Evolutionary conservation across 2,888 invertebrate genomes (phyloP), one percentile per base, ranked within the genome.

Genomic region (Serrognathus titanus): DNA sequence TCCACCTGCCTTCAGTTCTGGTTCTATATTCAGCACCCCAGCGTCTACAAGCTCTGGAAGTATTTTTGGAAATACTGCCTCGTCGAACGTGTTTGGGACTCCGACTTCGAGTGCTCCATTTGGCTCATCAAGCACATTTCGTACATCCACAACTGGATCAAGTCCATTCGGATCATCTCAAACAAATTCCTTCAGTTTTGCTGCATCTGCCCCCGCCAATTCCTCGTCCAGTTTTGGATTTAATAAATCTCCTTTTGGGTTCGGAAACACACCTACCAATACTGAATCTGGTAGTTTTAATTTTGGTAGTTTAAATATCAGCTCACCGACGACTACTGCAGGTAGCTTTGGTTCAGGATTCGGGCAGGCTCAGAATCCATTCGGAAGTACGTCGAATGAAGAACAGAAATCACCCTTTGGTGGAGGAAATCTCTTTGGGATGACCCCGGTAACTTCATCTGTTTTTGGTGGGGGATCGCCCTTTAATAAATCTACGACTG

Each of bases 21-120:
- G 56, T 43, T 62, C 61, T 13, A 51, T 56, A 78, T 68, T 75
- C 2, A 75, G 75, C 1, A 75, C 75, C 3, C 73, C 70, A 47
- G 63, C 67, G 8, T 71, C 70, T 2, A 65, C 67, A 1, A 76
- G 74, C n/a, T 79, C 80, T 59, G 78, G 80, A 12, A 73, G 69
- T 11, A 43, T 57, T 35, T 57, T 57, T 68, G 79, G 80, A 11
- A 52, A 50, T 39, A 53, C 50, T 7, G 37, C 51, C 12, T 39
- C 54, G 10, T 13, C 55, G 9, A 51, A 37, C 10, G 40, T 51
- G 13, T 57, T 57, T 49, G 57, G 57, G 24, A 38, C 57, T 39
- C 31, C 59, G 24, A 24, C 48, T 7, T 62, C 60, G 48, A 54
- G 53, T 53, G 55, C 58, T n/a, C 48, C 45, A 10, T 51, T 51